Evolutionary conservation across 2,888 invertebrate species (phyloP), one percentile per base, ranked within the genome.

Genomic region (Oligia strigilis): DNA sequence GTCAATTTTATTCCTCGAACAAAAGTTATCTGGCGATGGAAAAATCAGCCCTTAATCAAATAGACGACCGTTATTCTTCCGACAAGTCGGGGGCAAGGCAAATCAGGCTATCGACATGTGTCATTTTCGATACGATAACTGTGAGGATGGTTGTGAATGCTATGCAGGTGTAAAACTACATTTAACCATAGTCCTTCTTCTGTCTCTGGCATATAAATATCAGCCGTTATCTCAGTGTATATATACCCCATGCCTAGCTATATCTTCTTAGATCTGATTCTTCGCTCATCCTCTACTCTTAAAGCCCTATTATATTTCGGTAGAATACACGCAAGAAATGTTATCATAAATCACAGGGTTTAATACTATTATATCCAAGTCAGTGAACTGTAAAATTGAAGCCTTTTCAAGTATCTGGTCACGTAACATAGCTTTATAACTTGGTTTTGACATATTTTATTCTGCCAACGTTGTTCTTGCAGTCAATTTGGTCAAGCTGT

Each of bases 351-450:
- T 85, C 84, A 77, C 64, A 75, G 52, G 76, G 49, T 86, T 87
- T 89, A 80, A 87, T 78, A 77, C 67, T 66, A 82, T 86, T 87
- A 83, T 72, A 62, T 82, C 65, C 79, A 73, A 90, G 74, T 84
- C 88, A 90, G 40, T 87, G 89, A 90, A 88, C 90, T 83, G 90
- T 79, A 83, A 90, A 92, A 91, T 91, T 87, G 87, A 90, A 90
- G 85, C 84, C 83, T 86, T 78, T 89, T 86, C 77, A 78, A 85
- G 71, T 85, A 81, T 81, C 80, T 79, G 79, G 77, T 82, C 81
- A 85, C 76, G 86, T 83, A 77, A 66, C 55, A 75, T 52, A 52
- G 65, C 72, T 82, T 77, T 73, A 70, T 77, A 86, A 72, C 65
- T 74, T 46, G 46, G 55, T 64, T 86, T 77, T 80, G 74, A 66